Base-by-base conservation (phyloP, 2,797 vertebrate genomes). In the Sebastiscus albofasciatus region DNA sequence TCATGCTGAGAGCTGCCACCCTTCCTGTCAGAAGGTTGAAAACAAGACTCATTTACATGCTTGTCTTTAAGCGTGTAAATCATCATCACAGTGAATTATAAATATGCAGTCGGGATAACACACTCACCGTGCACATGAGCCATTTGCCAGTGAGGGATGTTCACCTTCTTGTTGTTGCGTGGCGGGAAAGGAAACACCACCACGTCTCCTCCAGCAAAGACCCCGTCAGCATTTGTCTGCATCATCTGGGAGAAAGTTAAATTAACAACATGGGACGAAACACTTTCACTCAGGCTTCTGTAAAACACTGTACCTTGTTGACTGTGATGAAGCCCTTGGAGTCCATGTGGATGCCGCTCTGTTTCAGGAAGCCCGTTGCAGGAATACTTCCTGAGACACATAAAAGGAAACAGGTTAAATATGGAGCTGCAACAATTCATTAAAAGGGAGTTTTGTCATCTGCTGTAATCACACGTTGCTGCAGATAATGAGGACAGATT, bases 71-170 rank as follows among this genome's bases (percentile, higher is more conserved):
- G 33, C 31, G 7, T 22, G 1, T 10, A 12, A 13, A 24, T 52
- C 26, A 62, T 62, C 55, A 16, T 6, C 27, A 64, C 4, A 18
- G 24, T 11, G 2, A 33, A 31, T 22, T 34, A 22, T 5, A 9
- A 29, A 42, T 29, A 6, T 58, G 67, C 29, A 56, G 33, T 49
- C 60, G 49, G 39, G 8, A 61, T 22, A 18, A 49, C 70, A 69
- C 78, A 76, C 97, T 90, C 91, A 99, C 99, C 99, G 2, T 99
- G 98, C 55, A 97, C 97, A 16, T 99, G 98, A 59, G 98, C 98
- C 97, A 99, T 99, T 93, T 99, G 99, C 99, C 99, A 99, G 93
- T 99, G 98, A 66, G 98, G 97, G 75, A 99, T 96, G 61, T 99
- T 99, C 92, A 98, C 97, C 93, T 98, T 99, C 95, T 99, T 98